phyloP scores from a whole-genome alignment of 1,140 invertebrate genomes.

The Neodiprion pinetum region DNA sequence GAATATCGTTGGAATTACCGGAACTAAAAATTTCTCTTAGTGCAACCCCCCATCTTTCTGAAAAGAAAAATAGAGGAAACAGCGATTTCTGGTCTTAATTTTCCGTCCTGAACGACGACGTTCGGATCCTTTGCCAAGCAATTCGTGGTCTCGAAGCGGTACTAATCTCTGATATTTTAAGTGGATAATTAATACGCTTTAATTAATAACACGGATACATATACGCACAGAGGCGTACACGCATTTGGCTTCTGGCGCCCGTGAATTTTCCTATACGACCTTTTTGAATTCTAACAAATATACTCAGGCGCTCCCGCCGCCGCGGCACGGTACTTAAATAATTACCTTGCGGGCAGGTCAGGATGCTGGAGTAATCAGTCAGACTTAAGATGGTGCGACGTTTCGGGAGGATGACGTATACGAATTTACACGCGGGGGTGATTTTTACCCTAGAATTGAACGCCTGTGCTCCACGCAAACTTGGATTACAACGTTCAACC shows the following conservation, averaged over 20 bases:
- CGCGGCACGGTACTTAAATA: background rate
- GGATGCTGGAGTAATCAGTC: slow-evolving; percentile 1
- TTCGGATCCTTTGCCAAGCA: background rate
- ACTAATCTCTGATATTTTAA: background rate
- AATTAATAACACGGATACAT: background rate
- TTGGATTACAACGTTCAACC: too few relatives aligned
- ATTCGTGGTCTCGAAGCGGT: background rate
- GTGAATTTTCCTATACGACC: background rate
- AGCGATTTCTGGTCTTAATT: too few relatives aligned
- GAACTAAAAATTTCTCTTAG: too few relatives aligned
- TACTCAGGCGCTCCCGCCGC: too few relatives aligned
- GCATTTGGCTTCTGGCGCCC: background rate
- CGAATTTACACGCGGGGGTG: background rate
- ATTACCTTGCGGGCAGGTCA: background rate
- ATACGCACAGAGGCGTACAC: too few relatives aligned
- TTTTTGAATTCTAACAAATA: background rate
- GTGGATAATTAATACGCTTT: background rate
- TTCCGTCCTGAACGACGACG: background rate
- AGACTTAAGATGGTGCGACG: background rate
- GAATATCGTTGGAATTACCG: too few relatives aligned
- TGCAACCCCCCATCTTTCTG: too few relatives aligned
- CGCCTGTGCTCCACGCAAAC: too few relatives aligned
- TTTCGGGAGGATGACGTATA: background rate
- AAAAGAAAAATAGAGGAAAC: too few relatives aligned
- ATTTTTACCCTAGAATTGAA: too few relatives aligned